Evolutionary conservation across 2,113 vertebrate genomes (phyloP), one percentile per base, ranked within the genome.

Genomic region (Cnemophilus loriae): DNA sequence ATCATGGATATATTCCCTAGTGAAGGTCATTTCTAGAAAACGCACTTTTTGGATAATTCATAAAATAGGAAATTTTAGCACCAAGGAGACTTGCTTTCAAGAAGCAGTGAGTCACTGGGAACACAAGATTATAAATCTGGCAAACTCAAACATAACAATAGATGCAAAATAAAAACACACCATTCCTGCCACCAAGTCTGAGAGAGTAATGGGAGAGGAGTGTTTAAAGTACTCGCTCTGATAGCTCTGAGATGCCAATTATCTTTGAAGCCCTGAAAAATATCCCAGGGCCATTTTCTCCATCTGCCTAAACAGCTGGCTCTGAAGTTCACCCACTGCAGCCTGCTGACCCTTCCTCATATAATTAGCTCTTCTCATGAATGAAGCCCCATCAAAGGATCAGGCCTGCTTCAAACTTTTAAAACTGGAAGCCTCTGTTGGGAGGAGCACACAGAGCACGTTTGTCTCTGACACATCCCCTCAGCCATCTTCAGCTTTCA

Each of bases 101-200:
- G 90, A 90, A 89, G 92, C 28, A 0, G 61, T 94, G 95, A 94
- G 83, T 97, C 95, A 94, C 76, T 87, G 80, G 92, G 95, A 97
- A 95, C 28, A 78, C 12, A 65, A 60, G 52, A 83, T 14, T 74
- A 1, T 68, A 81, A 90, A 8, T 52, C 86, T 94, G 90, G 85
- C 85, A 94, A 89, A 59, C 56, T 87, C 65, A 68, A 63, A 50
- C 55, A 22, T 90, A 90, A 78, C 64, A 92, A 84, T 35, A 64
- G 80, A 74, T 96, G 83, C 76, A 92, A 95, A 96, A 94, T 63
- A 52, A 93, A 95, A 87, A 70, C 84, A 87, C 83, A 44, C 47
- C 26, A 11, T 67, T 94, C 71, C 80, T 91, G 77, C 70, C 70
- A 57, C 64, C 2, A 14, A 90, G 35, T 33, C 87, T 26, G 68